Evolutionary conservation across 2,113 vertebrate genomes (phyloP).

Genomic region (Eurypyga helias): DNA sequence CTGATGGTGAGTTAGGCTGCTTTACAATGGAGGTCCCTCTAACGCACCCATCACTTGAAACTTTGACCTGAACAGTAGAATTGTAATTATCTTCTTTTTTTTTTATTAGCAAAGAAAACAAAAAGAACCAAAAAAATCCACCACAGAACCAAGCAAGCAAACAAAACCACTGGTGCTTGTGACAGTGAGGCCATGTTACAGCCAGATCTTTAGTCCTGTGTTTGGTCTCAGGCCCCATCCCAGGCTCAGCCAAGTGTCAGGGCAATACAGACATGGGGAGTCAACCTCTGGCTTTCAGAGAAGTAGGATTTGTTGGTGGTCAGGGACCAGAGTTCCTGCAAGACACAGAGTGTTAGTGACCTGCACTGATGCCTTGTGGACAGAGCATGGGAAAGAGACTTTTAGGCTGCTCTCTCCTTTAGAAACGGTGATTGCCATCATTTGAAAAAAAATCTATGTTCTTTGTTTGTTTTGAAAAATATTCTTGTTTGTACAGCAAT

Average conservation of each 20-base stretch:
- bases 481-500: background rate
- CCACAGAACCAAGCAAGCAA: background rate
- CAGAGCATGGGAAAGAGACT: background rate
- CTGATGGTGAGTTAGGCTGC: background rate
- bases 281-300: background rate
- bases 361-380: background rate
- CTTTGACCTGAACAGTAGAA: background rate
- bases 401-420: background rate
- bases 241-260: rapidly evolving
- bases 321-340: background rate
- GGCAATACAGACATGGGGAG: background rate
- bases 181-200: background rate
- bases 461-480: background rate
- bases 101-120: background rate
- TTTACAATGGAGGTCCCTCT: background rate
- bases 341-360: background rate
- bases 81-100: background rate
- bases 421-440: background rate
- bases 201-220: background rate
- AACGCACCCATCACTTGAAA: background rate
- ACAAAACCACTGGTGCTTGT: background rate
- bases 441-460: background rate
- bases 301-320: rapidly evolving
- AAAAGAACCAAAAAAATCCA: background rate
- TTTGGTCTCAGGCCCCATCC: background rate